A percentile compares a stretch with the other conserved stretches of the same genome.
phyloP scores from a whole-genome alignment of 1,140 invertebrate genomes.

The Leptinotarsa defecta region DNA sequence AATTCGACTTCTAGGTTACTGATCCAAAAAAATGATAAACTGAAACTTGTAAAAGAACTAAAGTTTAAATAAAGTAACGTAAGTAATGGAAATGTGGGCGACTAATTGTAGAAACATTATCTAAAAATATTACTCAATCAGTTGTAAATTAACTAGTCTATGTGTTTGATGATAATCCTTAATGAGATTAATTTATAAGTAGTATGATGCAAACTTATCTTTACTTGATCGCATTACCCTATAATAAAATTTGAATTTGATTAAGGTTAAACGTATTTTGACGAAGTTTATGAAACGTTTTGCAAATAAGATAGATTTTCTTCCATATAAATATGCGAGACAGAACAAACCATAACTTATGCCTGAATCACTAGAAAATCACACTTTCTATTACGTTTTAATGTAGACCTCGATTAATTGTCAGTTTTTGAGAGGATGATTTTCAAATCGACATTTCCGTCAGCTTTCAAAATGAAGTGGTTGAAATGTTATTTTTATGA shows the following conservation, averaged over 20 bases:
- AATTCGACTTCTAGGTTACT: no score
- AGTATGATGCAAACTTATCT: background rate
- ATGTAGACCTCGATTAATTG: background rate
- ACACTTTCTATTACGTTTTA: background rate
- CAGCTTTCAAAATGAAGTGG: no score
- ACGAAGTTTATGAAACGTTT: background rate
- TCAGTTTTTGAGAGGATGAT: background rate
- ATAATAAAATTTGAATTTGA: background rate
- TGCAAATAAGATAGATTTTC: background rate
- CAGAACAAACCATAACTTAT: no score
- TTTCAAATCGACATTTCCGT: background rate
- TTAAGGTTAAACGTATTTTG: background rate
- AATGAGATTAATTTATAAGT: constrained; percentile 4
- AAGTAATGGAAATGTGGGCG: no score
- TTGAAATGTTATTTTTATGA: no score
- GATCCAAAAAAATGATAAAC: no score
- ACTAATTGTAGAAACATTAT: background rate
- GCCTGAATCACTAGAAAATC: background rate
- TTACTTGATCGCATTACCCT: background rate
- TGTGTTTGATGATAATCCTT: constrained; percentile 1
- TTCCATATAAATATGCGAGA: no score
- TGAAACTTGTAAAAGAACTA: no score
- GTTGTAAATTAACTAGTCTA: background rate
- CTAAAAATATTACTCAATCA: constrained; percentile 3
- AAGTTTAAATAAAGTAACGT: no score